These are phyloP conservation scores for Melitaea athalia DNA, from an alignment of 2,888 invertebrate genomes.

Conservation along the genomic window DNA sequence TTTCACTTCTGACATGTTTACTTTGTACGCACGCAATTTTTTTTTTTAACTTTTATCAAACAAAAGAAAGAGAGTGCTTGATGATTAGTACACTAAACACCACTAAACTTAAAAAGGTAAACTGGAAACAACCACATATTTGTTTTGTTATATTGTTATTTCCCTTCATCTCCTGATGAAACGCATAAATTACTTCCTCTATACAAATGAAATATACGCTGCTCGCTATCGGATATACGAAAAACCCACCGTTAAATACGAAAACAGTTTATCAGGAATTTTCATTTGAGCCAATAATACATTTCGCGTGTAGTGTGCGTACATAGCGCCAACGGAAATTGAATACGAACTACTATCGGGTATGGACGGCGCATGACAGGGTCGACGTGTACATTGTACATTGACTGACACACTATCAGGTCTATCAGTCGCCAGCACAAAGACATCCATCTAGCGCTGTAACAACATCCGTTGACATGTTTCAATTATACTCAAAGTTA, in stretches of 20 bases:
- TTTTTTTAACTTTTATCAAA: too few relatives aligned
- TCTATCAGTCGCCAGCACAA: conserved; percentile 51
- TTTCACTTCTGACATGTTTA: too few relatives aligned
- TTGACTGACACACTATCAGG: conserved; percentile 45
- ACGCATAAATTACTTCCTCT: background rate
- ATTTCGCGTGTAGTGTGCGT: conserved; percentile 51
- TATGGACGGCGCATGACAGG: conserved; percentile 51
- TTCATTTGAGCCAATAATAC: conserved; percentile 54
- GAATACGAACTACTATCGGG: conserved; percentile 62
- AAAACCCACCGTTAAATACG: conserved; percentile 24
- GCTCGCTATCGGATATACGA: conserved; percentile 5
- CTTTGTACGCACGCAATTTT: too few relatives aligned
- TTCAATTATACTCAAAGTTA: conserved; percentile 45
- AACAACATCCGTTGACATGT: conserved; percentile 45
- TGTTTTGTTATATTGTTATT: background rate
- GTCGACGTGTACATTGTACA: conserved; percentile 36
- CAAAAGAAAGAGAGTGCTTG: too few relatives aligned
- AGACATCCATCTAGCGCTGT: conserved; percentile 58
- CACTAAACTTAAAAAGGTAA: too few relatives aligned
- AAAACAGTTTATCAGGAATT: conserved; percentile 33
- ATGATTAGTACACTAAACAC: too few relatives aligned
- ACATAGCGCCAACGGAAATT: conserved; percentile 62
- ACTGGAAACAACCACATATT: background rate
- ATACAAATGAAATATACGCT: background rate
- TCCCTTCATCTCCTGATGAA: background rate